A percentile compares a stretch with the other conserved stretches of the same genome.
These are phyloP conservation scores for Festucalex cinctus DNA, from an alignment of 2,113 vertebrate genomes.

Conservation along the genomic window DNA sequence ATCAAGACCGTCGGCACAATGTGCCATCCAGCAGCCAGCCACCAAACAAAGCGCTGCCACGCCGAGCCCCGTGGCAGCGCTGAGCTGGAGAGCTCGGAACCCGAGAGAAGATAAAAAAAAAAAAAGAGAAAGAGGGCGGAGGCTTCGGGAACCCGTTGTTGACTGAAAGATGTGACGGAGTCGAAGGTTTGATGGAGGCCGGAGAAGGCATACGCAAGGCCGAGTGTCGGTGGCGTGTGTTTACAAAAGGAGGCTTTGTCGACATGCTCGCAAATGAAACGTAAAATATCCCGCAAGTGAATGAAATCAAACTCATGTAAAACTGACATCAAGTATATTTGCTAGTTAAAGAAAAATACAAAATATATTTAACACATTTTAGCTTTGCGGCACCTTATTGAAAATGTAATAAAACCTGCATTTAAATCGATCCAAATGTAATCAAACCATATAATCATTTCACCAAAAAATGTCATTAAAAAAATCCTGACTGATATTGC, in stretches of 20 bases:
- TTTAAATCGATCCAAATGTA: too few species aligned
- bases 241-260: constrained; percentile 44
- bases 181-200: constrained; percentile 18
- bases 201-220: constrained; percentile 20
- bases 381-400: too few species aligned
- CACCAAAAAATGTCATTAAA: too few species aligned
- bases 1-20: constrained; percentile 62
- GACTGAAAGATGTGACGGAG: not conserved
- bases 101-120: constrained; percentile 26
- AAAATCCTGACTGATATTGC: too few species aligned
- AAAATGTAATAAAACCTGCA: too few species aligned
- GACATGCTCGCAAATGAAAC: not conserved
- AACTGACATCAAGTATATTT: not conserved
- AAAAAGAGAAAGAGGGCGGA: constrained; percentile 8
- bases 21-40: constrained; percentile 55
- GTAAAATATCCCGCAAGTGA: not conserved
- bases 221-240: constrained; percentile 18
- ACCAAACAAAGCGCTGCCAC: constrained; percentile 52
- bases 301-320: not conserved
- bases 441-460: too few species aligned
- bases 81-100: constrained; percentile 13
- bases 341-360: not conserved
- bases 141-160: not conserved
- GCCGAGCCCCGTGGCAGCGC: constrained; percentile 36
- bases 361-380: not conserved